A percentile compares a stretch with the other conserved stretches of the same genome.
phyloP scores from a whole-genome alignment of 2,113 vertebrate species.

The Cyanocitta stelleri region DNA sequence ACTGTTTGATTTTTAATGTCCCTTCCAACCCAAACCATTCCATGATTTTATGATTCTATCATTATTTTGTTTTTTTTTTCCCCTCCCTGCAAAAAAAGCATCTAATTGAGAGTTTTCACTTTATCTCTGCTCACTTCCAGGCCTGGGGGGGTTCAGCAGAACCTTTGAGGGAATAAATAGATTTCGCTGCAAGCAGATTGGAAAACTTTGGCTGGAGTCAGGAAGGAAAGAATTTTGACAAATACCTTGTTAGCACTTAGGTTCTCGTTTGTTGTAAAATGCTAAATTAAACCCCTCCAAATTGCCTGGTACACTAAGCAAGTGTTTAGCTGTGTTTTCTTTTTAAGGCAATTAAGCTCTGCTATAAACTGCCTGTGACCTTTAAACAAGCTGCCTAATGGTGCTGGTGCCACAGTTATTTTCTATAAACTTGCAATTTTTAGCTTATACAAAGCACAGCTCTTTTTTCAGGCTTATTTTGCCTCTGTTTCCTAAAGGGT shows the following conservation, averaged over 20 bases:
- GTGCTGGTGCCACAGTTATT: not conserved
- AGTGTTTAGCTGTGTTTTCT: slow-evolving; percentile 22
- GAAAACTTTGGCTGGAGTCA: not conserved
- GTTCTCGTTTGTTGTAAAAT: not conserved
- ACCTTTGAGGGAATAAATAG: not conserved
- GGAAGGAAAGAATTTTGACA: not conserved
- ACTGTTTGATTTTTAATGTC: not conserved
- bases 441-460: not conserved
- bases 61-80: too few relatives aligned
- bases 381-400: slow-evolving; percentile 35
- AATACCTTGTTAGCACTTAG: not conserved
- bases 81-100: not conserved
- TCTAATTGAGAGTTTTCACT: not conserved
- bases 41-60: not conserved
- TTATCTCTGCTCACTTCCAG: not conserved
- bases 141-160: not conserved
- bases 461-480: not conserved
- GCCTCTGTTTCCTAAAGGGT: not conserved
- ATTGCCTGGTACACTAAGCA: not conserved
- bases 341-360: slow-evolving; percentile 33
- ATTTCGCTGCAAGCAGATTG: not conserved
- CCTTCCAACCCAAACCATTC: not conserved
- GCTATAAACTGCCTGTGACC: slow-evolving; percentile 27
- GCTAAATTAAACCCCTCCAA: not conserved
- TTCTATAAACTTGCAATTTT: not conserved